These are phyloP conservation scores for Hoplodrina blanda DNA, from an alignment of 2,888 invertebrate species.

Conservation along the genomic window DNA sequence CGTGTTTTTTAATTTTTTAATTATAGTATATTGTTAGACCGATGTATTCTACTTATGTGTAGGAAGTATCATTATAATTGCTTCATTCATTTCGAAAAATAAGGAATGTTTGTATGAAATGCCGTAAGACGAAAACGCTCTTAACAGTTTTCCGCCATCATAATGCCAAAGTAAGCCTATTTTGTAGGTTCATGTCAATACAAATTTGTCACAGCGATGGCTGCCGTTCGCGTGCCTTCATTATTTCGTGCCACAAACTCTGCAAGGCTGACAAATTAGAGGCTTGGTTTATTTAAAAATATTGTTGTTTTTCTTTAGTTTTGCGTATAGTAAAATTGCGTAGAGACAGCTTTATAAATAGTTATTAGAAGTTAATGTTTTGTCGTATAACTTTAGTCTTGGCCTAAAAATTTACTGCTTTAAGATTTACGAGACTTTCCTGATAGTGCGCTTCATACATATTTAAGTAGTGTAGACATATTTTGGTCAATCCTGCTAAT, in stretches of 20 bases:
- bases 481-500: no score
- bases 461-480: no score
- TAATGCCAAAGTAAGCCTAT: constrained; percentile 20
- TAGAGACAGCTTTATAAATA: neutral
- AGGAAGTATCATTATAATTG: no score
- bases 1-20: no score
- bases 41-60: no score
- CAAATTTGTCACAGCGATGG: constrained; percentile 53
- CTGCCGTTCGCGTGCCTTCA: constrained; percentile 47
- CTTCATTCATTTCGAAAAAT: no score
- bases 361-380: neutral
- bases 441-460: no score
- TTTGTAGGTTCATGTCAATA: constrained; percentile 49
- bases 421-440: no score
- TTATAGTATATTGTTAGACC: no score
- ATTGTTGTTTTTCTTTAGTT: constrained; percentile 15
- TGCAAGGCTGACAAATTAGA: constrained; percentile 26
- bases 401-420: no score
- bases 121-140: no score
- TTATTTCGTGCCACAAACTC: constrained; percentile 26
- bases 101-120: no score
- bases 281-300: constrained; percentile 19
- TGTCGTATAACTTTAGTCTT: neutral
- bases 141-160: neutral
- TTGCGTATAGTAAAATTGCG: constrained; percentile 1